Percentiles rank a stretch among this genome's conserved stretches.
phyloP scores from a whole-genome alignment of 2,797 vertebrate genomes.

The Phaenicophaeus curvirostris region DNA sequence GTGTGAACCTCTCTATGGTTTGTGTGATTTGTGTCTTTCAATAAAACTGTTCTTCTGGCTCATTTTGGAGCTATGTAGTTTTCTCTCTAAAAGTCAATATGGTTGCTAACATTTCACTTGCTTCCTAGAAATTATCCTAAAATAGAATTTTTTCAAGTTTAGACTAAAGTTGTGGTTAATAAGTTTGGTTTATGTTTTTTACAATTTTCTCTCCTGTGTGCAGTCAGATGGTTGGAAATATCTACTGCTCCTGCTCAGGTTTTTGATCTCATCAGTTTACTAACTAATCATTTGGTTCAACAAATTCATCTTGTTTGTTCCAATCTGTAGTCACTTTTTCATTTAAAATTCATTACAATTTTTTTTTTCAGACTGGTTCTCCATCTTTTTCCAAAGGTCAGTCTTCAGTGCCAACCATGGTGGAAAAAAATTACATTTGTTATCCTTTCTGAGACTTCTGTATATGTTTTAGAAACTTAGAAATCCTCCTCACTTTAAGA shows the following conservation, averaged over 20 bases:
- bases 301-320: conserved; percentile 32
- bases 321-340: neutral
- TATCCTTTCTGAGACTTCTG: neutral
- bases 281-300: neutral
- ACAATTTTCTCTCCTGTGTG: conserved; percentile 8
- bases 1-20: neutral
- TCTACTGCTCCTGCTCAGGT: conserved; percentile 43
- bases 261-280: conserved; percentile 29
- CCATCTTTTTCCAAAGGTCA: conserved; percentile 14
- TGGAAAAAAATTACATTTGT: neutral
- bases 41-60: neutral
- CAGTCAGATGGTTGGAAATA: conserved; percentile 52
- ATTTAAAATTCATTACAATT: neutral
- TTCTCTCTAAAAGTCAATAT: neutral
- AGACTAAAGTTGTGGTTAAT: neutral
- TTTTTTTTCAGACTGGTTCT: neutral
- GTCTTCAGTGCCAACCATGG: neutral
- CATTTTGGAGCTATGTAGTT: neutral
- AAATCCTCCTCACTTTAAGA: neutral
- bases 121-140: neutral
- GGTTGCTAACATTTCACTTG: neutral
- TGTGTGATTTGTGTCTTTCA: neutral
- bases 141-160: neutral
- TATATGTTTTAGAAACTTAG: neutral
- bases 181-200: neutral